A percentile compares a stretch with the other conserved stretches of the same genome.
phyloP scores from a whole-genome alignment of 1,140 invertebrate species.

The Harlomillsia oculata region DNA sequence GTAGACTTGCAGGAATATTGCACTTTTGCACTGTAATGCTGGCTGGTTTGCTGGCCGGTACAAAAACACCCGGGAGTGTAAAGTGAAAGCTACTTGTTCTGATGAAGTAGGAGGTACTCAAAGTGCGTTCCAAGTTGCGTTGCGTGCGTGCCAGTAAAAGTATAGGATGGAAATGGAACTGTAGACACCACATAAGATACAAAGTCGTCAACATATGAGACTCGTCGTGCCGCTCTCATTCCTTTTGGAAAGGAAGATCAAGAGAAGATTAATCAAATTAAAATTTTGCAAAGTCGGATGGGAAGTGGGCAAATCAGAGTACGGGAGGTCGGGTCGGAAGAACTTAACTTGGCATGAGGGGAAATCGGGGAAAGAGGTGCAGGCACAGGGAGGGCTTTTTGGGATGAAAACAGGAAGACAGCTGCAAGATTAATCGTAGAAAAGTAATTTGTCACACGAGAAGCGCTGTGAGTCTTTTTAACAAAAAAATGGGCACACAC shows the following conservation, averaged over 20 bases:
- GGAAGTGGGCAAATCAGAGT: constrained; percentile 2
- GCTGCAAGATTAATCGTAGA: constrained; percentile 35
- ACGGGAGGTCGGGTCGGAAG: neutral
- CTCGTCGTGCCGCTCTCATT: neutral
- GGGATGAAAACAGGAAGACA: constrained; percentile 33
- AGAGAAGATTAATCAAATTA: constrained; percentile 26
- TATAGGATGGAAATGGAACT: neutral
- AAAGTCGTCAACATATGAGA: neutral
- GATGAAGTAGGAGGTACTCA: too few relatives aligned
- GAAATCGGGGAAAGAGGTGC: neutral
- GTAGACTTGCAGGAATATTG: too few relatives aligned
- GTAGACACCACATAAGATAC: neutral
- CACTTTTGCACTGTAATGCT: too few relatives aligned
- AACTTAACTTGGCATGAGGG: neutral
- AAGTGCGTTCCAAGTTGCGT: too few relatives aligned
- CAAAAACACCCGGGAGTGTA: too few relatives aligned
- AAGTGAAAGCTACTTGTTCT: too few relatives aligned
- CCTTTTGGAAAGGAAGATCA: constrained; percentile 8
- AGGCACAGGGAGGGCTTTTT: neutral
- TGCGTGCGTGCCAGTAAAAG: too few relatives aligned
- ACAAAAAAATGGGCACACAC: constrained; percentile 31
- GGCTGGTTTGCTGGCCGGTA: too few relatives aligned
- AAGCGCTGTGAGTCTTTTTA: constrained; percentile 20
- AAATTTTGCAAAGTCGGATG: constrained; percentile 25
- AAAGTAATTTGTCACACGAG: constrained; percentile 36